Evolutionary conservation across 2,113 vertebrate species (phyloP), one percentile per base, ranked within the genome.

Genomic region (Rousettus leschenaultii): DNA sequence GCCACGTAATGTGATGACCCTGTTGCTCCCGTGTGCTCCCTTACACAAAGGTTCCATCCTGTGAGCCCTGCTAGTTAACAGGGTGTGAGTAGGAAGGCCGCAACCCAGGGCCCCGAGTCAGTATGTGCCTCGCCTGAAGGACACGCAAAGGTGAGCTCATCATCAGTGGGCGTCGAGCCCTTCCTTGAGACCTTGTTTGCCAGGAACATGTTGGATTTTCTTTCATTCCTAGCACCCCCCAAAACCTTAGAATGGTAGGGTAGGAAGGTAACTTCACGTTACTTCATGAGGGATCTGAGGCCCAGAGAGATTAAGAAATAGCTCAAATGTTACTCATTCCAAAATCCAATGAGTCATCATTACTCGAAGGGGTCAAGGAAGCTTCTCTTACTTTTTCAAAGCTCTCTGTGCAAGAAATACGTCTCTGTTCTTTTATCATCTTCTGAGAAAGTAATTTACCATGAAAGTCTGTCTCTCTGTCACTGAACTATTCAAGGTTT

Each of bases 81-180:
- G 65, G 53, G 33, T 10, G 80, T 26, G 26, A 51, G 10, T 9
- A 16, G 38, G 59, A 30, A 1, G 30, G 55, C 40, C 6, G 26
- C 59, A 35, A 65, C 10, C 8, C 8, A 5, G 61, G 51, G 3
- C 10, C 55, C 43, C 0, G 18, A 7, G 15, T 55, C 24, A 16
- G 14, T 5, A 11, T 28, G 16, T 28, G 30, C 21, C 43, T 45
- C 68, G 53, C 59, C 38, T 57, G 40, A 68, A 59, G 45, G 18
- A 38, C 9, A 45, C 40, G 18, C 12, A 33, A 38, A 15, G 18
- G 15, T 1, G 0, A 40, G 57, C 16, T 7, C 12, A 0, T 30
- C 43, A 7, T 45, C 30, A 18, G 4, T 2, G 6, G 38, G 38
- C 2, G 0, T 3, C 26, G 43, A 74, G 4, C 11, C 4, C 19